Evolutionary conservation across 2,797 vertebrate genomes (phyloP), one percentile per base, ranked within the genome.

Genomic region (Notolabrus celidotus): DNA sequence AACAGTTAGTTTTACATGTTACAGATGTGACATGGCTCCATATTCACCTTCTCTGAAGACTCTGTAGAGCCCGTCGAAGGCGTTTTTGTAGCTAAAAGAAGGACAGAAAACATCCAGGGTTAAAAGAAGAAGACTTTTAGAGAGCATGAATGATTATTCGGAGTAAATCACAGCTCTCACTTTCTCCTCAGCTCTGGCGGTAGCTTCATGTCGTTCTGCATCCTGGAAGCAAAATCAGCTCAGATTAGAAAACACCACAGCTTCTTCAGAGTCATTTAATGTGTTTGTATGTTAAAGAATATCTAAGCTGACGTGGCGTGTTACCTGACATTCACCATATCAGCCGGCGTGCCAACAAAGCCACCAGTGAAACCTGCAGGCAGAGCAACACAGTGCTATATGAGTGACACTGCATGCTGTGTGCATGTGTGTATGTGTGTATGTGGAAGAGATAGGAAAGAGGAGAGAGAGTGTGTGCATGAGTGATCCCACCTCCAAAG

Each of bases 191-290:
- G 94, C 7, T 86, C 78, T 0, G 74, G 82, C 0, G 96, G 94
- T 27, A 97, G 94, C 80, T 99, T 99, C 94, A 99, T 8, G 33
- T 99, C 97, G 14, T 99, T 99, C 93, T 99, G 97, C 97, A 99
- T 99, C 92, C 97, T 99, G 70, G 0, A 89, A 74, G 0, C 15
- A 65, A 64, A 65, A 53, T 2, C 1, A 62, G 2, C 12, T 51
- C 19, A 65, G 36, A 50, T 33, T 5, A 47, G 7, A 25, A 39
- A 4, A 15, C 16, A 29, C 4, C 11, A 56, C 8, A 19, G n/a
- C 8, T 29, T 27, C 10, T 45, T 45, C 10, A 4, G 1, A 49
- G 27, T 11, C 3, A 31, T 23, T 31, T 6, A 2, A 46, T 41
- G n/a, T 36, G 0, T 17, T 50, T 10, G 1, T 2, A 34, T 2